A percentile compares a stretch with the other conserved stretches of the same genome.
These are phyloP conservation scores for Drosophila punjabiensis DNA, from an alignment of 1,140 invertebrate species.

Conservation along the genomic window DNA sequence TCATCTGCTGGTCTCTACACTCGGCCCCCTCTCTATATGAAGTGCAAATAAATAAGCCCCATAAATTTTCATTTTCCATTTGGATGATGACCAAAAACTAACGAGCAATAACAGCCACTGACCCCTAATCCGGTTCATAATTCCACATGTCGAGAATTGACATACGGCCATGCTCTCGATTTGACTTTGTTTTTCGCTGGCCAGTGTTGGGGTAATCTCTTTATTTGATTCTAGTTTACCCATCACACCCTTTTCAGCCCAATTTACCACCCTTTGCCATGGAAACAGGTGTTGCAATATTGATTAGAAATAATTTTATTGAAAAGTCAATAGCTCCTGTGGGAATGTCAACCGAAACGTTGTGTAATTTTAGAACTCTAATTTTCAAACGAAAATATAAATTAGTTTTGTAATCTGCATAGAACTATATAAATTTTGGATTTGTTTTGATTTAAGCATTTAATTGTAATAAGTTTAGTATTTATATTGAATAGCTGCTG, in stretches of 20 bases:
- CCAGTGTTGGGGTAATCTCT: neutral
- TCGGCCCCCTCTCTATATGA: slow-evolving; percentile 2
- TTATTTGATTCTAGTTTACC: neutral
- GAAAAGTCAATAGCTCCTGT: neutral
- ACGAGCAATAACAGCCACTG: slow-evolving; percentile 7
- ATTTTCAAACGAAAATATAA: neutral
- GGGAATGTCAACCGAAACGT: neutral
- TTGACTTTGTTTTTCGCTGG: slow-evolving; percentile 22
- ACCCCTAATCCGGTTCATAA: slow-evolving; percentile 61
- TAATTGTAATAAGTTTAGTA: neutral
- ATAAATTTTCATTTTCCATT: slow-evolving; percentile 57
- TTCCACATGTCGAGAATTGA: slow-evolving; percentile 37
- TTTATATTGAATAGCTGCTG: neutral
- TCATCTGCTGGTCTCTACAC: slow-evolving; percentile 24
- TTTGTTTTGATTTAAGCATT: neutral
- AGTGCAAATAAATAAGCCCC: slow-evolving; percentile 61
- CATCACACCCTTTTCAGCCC: neutral
- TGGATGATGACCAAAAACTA: slow-evolving; percentile 28
- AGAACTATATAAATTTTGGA: neutral
- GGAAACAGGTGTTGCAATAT: neutral
- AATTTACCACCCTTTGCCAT: neutral
- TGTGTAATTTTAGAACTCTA: neutral
- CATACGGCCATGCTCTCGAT: slow-evolving; percentile 39
- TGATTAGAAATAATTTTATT: neutral
- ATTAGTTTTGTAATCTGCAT: neutral